A percentile compares a stretch with the other conserved stretches of the same genome.
Evolutionary conservation across 2,888 invertebrate genomes (phyloP).

Genomic region (Noctua janthe): DNA sequence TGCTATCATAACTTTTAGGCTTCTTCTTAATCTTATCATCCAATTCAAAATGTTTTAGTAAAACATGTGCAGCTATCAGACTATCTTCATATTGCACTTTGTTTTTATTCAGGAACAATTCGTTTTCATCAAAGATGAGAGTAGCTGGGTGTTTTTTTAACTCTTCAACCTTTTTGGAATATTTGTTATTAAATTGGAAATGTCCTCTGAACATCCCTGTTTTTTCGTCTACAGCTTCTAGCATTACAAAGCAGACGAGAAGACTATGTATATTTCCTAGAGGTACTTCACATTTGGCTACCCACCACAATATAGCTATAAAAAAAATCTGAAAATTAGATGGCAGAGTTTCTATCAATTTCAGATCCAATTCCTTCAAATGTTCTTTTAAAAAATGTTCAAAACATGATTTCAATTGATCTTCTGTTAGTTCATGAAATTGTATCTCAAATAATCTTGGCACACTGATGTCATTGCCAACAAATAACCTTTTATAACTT

Average conservation of each 20-base stretch:
- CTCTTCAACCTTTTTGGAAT: conserved; percentile 80
- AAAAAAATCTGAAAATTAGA: conserved; percentile 91
- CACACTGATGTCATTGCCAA: conserved; percentile 75
- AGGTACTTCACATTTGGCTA: conserved; percentile 81
- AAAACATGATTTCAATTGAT: conserved; percentile 82
- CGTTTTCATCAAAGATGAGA: conserved; percentile 65
- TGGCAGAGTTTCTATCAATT: conserved; percentile 86
- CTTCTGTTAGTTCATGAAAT: conserved; percentile 75
- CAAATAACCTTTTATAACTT: conserved; percentile 76
- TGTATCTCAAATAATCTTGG: conserved; percentile 72
- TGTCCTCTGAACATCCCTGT: conserved; percentile 89
- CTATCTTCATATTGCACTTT: conserved; percentile 90
- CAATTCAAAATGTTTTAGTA: conserved; percentile 91
- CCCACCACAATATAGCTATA: conserved; percentile 91
- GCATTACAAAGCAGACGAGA: conserved; percentile 89
- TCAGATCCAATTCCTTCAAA: conserved; percentile 79
- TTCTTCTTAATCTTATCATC: conserved; percentile 88
- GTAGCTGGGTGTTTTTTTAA: conserved; percentile 68
- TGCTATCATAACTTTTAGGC: conserved; percentile 89
- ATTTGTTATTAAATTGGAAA: conserved; percentile 86
- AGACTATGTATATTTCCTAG: conserved; percentile 90
- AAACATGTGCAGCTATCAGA: conserved; percentile 89
- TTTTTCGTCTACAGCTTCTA: conserved; percentile 90
- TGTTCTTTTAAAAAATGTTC: conserved; percentile 85
- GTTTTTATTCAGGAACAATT: conserved; percentile 85